These are phyloP conservation scores for Phataginus tetradactyla DNA, from an alignment of 2,797 vertebrate species.

Conservation along the genomic window DNA sequence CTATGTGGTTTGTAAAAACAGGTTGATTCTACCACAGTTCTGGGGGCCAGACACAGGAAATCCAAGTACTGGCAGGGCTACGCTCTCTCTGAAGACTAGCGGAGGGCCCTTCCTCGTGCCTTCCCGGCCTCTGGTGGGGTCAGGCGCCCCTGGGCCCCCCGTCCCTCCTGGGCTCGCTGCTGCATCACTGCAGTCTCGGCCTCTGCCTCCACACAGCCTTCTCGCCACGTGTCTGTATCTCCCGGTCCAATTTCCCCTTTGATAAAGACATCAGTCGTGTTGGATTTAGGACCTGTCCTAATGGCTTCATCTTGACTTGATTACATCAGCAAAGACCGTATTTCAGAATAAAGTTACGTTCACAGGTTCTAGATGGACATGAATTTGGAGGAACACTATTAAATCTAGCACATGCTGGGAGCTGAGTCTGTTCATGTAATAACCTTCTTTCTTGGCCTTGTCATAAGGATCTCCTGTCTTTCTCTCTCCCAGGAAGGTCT, in stretches of 20 bases:
- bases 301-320: neutral
- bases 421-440: neutral
- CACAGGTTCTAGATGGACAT: neutral
- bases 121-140: neutral
- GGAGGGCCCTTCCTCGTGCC: neutral
- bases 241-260: neutral
- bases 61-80: too few species aligned
- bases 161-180: neutral
- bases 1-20: neutral
- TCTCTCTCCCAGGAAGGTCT: neutral
- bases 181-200: neutral
- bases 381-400: neutral
- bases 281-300: neutral
- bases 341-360: neutral
- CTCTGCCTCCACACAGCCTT: neutral
- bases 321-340: neutral
- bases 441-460: neutral
- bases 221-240: neutral
- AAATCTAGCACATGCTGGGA: neutral
- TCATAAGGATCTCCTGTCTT: neutral
- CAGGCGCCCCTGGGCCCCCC: neutral
- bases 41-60: neutral
- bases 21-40: neutral
- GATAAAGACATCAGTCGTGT: neutral
- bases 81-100: neutral